Evolutionary conservation across 2,888 invertebrate species (phyloP).

Genomic region (Morinoia aosen): DNA sequence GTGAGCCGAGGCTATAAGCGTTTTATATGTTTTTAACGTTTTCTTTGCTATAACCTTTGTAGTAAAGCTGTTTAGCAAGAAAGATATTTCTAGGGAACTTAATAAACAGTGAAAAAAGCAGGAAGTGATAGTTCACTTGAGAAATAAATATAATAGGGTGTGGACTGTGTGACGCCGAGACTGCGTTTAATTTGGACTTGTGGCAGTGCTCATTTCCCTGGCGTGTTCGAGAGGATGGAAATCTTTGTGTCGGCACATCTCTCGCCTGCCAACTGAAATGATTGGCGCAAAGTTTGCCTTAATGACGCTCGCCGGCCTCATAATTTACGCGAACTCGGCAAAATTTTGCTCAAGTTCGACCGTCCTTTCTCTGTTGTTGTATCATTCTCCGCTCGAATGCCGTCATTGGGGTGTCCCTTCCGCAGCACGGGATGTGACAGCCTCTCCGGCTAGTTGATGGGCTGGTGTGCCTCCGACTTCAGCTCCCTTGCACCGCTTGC

Average conservation of each 20-base stretch:
- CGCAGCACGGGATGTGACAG: not conserved
- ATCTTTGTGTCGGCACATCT: slow-evolving; percentile 28
- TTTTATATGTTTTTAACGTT: no score
- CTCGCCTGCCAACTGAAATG: slow-evolving; percentile 23
- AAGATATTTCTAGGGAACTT: no score
- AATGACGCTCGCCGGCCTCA: slow-evolving; percentile 39
- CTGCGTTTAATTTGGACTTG: not conserved
- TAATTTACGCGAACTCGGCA: slow-evolving; percentile 41
- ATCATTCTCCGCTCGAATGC: slow-evolving; percentile 17
- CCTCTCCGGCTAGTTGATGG: not conserved
- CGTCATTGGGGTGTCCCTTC: slow-evolving; percentile 19
- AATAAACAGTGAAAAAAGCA: no score
- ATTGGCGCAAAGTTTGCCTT: slow-evolving; percentile 47
- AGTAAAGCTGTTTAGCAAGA: no score
- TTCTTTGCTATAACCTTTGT: no score
- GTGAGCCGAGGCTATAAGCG: no score
- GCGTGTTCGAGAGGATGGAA: not conserved
- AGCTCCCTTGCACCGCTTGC: not conserved
- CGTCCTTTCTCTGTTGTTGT: slow-evolving; percentile 30
- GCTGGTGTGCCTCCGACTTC: not conserved
- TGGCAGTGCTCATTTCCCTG: not conserved
- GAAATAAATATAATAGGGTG: no score
- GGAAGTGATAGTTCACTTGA: no score
- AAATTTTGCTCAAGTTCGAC: slow-evolving; percentile 27
- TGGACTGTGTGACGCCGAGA: not conserved